These are phyloP conservation scores for Tiliacea aurago DNA, from an alignment of 2,888 invertebrate species.

Conservation along the genomic window DNA sequence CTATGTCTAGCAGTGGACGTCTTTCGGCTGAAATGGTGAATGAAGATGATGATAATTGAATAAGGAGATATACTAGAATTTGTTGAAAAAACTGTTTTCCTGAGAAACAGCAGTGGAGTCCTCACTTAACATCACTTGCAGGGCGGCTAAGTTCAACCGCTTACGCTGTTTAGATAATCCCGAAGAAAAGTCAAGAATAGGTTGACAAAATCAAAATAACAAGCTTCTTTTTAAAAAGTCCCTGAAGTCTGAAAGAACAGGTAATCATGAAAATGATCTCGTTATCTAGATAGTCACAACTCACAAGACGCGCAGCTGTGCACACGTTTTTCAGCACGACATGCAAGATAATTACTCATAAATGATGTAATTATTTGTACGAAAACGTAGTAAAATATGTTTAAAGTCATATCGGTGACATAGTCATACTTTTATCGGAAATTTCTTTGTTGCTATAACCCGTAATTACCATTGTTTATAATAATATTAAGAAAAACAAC, in stretches of 20 bases:
- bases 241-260: neutral
- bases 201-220: too few species aligned
- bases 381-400: conserved; percentile 5
- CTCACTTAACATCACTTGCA: too few species aligned
- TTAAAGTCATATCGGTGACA: conserved; percentile 19
- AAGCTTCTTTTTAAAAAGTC: neutral
- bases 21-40: too few species aligned
- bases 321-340: conserved; percentile 13
- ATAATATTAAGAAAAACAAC: neutral
- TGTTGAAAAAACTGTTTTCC: too few species aligned
- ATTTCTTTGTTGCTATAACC: conserved; percentile 17
- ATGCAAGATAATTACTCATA: neutral
- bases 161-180: too few species aligned
- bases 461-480: conserved; percentile 8
- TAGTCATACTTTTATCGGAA: conserved; percentile 7
- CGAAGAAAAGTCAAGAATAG: too few species aligned
- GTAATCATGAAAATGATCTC: neutral
- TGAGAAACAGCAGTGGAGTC: too few species aligned
- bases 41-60: too few species aligned
- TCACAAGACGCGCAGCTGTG: conserved; percentile 2
- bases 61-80: too few species aligned
- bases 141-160: too few species aligned
- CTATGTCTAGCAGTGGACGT: too few species aligned
- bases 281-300: neutral
- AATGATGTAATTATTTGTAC: conserved; percentile 21